These are phyloP conservation scores for Eulemur mongoz DNA, from an alignment of 2,797 vertebrate species.

Conservation along the genomic window DNA sequence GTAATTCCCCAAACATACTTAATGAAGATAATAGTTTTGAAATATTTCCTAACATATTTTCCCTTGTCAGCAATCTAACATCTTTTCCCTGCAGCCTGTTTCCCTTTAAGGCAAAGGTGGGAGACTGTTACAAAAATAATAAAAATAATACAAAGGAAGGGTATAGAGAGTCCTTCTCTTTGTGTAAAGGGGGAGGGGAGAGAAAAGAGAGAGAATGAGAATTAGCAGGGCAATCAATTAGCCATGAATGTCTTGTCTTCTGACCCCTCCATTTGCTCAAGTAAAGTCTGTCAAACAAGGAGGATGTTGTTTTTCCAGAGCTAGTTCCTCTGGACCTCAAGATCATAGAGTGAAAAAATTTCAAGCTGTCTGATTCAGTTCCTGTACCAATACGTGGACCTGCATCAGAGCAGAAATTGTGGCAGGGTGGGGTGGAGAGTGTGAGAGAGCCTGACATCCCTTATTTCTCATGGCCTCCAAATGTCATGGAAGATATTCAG, in stretches of 20 bases:
- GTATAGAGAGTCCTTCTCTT: background rate
- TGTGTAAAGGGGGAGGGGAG: too few species aligned
- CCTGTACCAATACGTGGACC: background rate
- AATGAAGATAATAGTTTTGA: constrained; percentile 34
- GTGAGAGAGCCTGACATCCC: background rate
- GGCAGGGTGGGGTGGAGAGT: background rate
- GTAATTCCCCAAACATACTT: constrained; percentile 26
- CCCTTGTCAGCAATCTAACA: background rate
- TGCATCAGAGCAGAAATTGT: background rate
- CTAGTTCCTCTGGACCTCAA: background rate
- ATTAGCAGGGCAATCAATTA: background rate
- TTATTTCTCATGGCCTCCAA: background rate
- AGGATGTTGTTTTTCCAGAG: background rate
- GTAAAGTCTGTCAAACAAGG: background rate
- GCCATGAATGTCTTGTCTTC: background rate
- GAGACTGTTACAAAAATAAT: background rate
- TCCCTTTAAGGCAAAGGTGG: background rate
- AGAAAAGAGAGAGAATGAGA: background rate
- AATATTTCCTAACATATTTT: constrained; percentile 25
- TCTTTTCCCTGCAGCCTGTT: background rate
- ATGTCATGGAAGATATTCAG: background rate
- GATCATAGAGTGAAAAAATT: background rate
- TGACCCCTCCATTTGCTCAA: background rate
- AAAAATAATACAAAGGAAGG: constrained; percentile 17
- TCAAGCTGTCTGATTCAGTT: background rate